Percentiles rank a stretch among this genome's conserved stretches.
phyloP scores from a whole-genome alignment of 35 echinoderm and acorn worm genomes.

The Amphiura filiformis region DNA sequence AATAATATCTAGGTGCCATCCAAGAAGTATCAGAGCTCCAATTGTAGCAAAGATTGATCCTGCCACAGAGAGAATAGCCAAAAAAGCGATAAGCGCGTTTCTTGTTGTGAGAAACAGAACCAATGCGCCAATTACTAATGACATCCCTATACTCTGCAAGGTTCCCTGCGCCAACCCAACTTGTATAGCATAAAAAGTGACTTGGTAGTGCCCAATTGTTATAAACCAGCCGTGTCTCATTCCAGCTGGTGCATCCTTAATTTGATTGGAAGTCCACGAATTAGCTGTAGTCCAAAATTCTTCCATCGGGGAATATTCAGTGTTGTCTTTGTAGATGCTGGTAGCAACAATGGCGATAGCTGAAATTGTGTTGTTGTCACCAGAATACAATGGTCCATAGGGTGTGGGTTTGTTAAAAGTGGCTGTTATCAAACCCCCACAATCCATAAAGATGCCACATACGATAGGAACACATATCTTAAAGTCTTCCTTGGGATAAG shows the following conservation, averaged over 20 bases:
- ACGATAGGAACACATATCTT: slow-evolving; percentile 22
- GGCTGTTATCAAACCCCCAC: background rate
- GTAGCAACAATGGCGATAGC: background rate
- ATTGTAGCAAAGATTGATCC: slow-evolving; percentile 61
- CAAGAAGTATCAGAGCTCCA: slow-evolving; percentile 57
- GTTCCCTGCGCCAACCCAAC: slow-evolving; percentile 31
- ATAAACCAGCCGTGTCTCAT: slow-evolving; percentile 60
- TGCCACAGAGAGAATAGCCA: slow-evolving; percentile 62
- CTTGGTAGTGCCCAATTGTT: background rate
- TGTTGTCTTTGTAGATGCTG: background rate
- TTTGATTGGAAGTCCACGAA: slow-evolving; percentile 25
- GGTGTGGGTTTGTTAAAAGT: background rate
- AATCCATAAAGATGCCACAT: background rate
- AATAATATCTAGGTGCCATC: slow-evolving; percentile 84
- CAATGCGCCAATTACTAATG: slow-evolving; percentile 38
- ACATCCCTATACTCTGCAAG: slow-evolving; percentile 37
- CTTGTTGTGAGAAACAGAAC: slow-evolving; percentile 64
- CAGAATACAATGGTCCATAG: background rate
- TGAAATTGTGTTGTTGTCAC: background rate
- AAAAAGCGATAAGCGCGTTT: slow-evolving; percentile 62
- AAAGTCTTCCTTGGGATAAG: slow-evolving; percentile 46
- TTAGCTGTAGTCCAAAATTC: slow-evolving; percentile 55
- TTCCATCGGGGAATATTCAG: slow-evolving; percentile 33
- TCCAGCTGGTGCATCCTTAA: slow-evolving; percentile 39
- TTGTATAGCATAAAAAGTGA: slow-evolving; percentile 72